Base-by-base conservation (phyloP, 1,140 invertebrate genomes). In the Physella acuta region DNA sequence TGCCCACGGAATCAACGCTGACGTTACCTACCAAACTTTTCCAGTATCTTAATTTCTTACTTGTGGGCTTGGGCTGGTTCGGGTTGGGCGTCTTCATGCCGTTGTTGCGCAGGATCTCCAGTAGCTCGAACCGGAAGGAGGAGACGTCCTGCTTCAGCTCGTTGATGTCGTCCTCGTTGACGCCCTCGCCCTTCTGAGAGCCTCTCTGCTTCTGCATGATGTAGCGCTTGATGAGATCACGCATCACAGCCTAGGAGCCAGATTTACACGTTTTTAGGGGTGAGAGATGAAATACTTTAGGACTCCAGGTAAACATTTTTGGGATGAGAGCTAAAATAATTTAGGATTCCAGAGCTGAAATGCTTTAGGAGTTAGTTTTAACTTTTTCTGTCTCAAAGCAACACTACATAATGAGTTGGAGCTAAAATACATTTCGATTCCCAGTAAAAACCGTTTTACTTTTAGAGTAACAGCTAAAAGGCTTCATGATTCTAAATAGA, bases 141-240 rank as follows among this genome's bases (percentile, higher is more conserved):
- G 81, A 84, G 68, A 99, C 97, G 83, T 98, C 95, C 86, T 98
- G 95, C 85, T 99, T 99, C 71, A 99, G 97, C 88, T 99, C 96
- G 85, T 98, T 98, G 36, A 98, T 93, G 85, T 99, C 96, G 81
- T 99, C 96, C 85, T 98, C 95, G 66, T 94, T 94, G 84, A 96
- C 92, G 78, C 92, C 92, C 78, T 97, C 94, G 0, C 94, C 93
- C 30, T 64, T 62, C 49, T 75, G 68, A 17, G 71, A 71, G 81
- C 94, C 94, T 49, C 94, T 87, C 85, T 98, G 95, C 83, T 97
- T 94, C 56, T 95, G 92, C 33, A 95, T 98, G 66, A 98, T 94
- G 87, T 99, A 99, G 20, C 84, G 72, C 58, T 95, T 89, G 20
- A 98, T 94, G 75, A 99, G 87, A 86, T 98, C 96, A 52, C 94